Conservation (phyloP, 1,140 invertebrate genomes). For the Saccostrea echinata region DNA sequence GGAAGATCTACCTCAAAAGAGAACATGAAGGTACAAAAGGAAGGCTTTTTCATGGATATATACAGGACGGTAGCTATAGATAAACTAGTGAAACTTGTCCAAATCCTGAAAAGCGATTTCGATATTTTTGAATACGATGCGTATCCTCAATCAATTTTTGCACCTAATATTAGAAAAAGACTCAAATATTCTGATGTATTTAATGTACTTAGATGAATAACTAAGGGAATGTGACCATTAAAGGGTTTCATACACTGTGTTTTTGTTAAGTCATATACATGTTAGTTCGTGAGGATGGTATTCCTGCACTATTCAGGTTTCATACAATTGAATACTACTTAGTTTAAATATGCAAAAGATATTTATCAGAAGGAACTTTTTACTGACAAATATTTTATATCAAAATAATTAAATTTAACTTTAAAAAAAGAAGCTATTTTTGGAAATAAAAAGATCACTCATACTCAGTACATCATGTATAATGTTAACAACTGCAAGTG, state of each 20-base stretch:
- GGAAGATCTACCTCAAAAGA: conserved; percentile 3
- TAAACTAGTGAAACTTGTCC: conserved; percentile 8
- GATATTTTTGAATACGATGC: conserved; percentile 46
- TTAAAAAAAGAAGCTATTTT: too few relatives aligned
- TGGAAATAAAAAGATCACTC: too few relatives aligned
- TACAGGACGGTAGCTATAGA: conserved; percentile 32
- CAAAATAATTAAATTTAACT: too few relatives aligned
- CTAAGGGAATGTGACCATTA: neutral
- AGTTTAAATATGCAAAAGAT: neutral
- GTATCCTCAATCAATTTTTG: neutral
- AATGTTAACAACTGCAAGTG: too few relatives aligned
- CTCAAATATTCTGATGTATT: neutral
- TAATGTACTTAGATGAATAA: neutral
- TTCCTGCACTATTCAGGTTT: neutral
- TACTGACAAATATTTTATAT: too few relatives aligned
- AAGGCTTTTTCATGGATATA: conserved; percentile 1
- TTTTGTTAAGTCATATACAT: neutral
- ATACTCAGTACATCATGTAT: too few relatives aligned
- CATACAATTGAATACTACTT: neutral
- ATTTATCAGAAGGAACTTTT: too few relatives aligned
- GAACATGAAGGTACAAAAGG: neutral
- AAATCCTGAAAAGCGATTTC: conserved; percentile 40
- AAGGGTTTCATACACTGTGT: neutral
- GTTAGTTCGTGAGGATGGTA: neutral
- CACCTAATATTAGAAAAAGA: neutral